phyloP scores from a whole-genome alignment of 2,888 invertebrate genomes.

The Cryptosula pallasiana region DNA sequence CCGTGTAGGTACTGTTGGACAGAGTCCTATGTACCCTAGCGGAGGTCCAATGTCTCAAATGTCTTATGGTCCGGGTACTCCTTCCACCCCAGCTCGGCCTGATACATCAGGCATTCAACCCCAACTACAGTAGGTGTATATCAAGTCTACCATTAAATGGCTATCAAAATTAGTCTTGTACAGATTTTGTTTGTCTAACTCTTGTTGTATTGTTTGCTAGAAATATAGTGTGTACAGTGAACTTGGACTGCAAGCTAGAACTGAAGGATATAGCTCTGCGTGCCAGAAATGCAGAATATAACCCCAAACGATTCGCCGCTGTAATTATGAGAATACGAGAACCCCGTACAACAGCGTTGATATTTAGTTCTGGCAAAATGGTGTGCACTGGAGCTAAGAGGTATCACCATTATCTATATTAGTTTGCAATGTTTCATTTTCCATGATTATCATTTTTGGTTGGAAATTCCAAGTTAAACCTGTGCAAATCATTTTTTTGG shows the following conservation, averaged over 20 bases:
- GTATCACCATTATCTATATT: slow-evolving; percentile 34
- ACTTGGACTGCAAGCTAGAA: slow-evolving; percentile 85
- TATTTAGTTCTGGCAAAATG: slow-evolving; percentile 81
- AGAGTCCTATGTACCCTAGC: slow-evolving; percentile 10
- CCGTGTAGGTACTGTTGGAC: slow-evolving; percentile 6
- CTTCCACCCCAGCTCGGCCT: slow-evolving; percentile 61
- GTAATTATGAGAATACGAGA: slow-evolving; percentile 93
- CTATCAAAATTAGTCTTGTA: too few relatives aligned
- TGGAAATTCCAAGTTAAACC: too few relatives aligned
- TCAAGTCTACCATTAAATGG: too few relatives aligned
- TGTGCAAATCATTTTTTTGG: neutral
- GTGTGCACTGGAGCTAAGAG: slow-evolving; percentile 80
- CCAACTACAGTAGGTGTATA: slow-evolving; percentile 69
- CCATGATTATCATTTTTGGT: too few relatives aligned
- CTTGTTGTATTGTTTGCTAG: slow-evolving; percentile 58
- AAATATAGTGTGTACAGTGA: slow-evolving; percentile 97
- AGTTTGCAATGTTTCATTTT: neutral
- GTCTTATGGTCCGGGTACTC: slow-evolving; percentile 66
- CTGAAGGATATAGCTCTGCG: slow-evolving; percentile 94
- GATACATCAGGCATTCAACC: slow-evolving; percentile 90
- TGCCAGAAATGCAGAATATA: slow-evolving; percentile 97
- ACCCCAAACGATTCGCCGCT: slow-evolving; percentile 97
- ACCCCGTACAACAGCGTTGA: slow-evolving; percentile 71
- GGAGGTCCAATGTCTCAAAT: slow-evolving; percentile 64
- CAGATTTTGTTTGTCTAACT: slow-evolving; percentile 20